phyloP scores from a whole-genome alignment of 1,140 invertebrate genomes.

The Scaptomyza graminum region DNA sequence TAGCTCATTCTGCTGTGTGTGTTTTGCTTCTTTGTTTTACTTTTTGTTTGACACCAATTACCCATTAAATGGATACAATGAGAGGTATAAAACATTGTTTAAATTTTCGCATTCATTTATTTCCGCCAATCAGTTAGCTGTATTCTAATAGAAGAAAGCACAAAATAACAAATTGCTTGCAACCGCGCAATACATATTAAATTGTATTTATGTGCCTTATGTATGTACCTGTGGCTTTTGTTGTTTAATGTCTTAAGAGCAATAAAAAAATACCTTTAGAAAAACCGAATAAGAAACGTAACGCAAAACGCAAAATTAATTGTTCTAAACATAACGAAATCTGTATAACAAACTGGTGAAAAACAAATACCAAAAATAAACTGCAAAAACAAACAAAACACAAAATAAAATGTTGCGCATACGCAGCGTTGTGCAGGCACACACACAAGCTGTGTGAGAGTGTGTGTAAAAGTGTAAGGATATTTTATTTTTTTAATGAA shows the following conservation, averaged over 20 bases:
- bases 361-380: conserved; percentile 40
- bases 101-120: neutral
- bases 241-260: conserved; percentile 28
- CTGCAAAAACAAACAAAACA: conserved; percentile 2
- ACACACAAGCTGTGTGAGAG: conserved; percentile 12
- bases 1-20: conserved; percentile 3
- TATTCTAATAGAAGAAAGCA: conserved; percentile 1
- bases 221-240: conserved; percentile 46
- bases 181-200: conserved; percentile 61
- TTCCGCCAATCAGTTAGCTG: neutral
- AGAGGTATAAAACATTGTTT: conserved; percentile 2
- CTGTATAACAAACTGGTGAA: conserved; percentile 40
- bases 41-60: neutral
- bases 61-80: conserved; percentile 6
- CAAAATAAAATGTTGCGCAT: conserved; percentile 46
- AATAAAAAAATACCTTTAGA: conserved; percentile 62
- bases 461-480: conserved; percentile 7
- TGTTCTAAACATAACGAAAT: conserved; percentile 35
- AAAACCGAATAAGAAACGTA: neutral
- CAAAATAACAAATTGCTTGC: conserved; percentile 54
- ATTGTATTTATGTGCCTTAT: conserved; percentile 47
- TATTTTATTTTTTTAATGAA: conserved; percentile 1
- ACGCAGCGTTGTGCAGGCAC: conserved; percentile 48
- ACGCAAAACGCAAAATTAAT: neutral
- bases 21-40: neutral